phyloP scores from a whole-genome alignment of 1,140 invertebrate species.

The Magallana ariakensis region DNA sequence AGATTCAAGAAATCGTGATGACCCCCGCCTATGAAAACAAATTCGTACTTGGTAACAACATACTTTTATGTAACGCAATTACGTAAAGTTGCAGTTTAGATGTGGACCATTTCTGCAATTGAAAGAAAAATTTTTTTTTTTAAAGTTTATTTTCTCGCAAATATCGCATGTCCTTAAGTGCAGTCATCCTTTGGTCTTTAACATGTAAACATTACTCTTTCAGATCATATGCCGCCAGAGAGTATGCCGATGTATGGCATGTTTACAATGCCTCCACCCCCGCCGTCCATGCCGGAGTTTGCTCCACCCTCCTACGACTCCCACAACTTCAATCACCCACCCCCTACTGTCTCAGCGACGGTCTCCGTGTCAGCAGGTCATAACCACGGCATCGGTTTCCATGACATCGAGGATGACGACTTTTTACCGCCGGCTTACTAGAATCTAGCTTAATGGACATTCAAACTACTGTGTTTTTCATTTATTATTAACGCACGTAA shows the following conservation, averaged over 20 bases:
- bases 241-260: background rate
- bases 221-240: background rate
- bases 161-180: too few species aligned
- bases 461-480: too few species aligned
- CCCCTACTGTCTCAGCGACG: background rate
- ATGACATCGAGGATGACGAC: background rate
- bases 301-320: conserved; percentile 4
- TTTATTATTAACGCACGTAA: too few species aligned
- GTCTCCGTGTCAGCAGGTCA: background rate
- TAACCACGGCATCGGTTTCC: background rate
- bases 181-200: too few species aligned
- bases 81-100: too few species aligned
- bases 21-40: too few species aligned
- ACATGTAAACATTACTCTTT: background rate
- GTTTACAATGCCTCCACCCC: background rate
- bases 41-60: too few species aligned
- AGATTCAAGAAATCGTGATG: too few species aligned
- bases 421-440: background rate
- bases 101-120: too few species aligned
- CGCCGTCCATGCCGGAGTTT: background rate
- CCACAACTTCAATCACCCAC: background rate
- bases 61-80: too few species aligned
- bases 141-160: too few species aligned
- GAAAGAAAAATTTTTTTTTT: too few species aligned
- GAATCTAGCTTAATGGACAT: background rate